A percentile compares a stretch with the other conserved stretches of the same genome.
Conservation (phyloP, 2,888 invertebrate species). For the Hypselothyrea guttata region DNA sequence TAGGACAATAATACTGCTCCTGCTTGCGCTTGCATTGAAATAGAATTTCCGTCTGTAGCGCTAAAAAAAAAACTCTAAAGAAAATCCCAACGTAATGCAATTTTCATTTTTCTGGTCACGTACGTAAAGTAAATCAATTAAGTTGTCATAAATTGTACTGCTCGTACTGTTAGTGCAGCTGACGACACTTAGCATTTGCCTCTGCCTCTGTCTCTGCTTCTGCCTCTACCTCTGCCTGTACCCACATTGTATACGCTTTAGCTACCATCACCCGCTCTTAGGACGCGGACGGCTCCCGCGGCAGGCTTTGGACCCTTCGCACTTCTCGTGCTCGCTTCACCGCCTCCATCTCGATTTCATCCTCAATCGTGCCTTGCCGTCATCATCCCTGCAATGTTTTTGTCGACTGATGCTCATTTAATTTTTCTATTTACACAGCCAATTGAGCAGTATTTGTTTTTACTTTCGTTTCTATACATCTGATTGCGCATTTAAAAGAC, state of each 20-base stretch:
- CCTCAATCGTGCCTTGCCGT: conserved; percentile 28
- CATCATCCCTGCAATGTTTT: conserved; percentile 32
- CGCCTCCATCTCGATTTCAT: conserved; percentile 1
- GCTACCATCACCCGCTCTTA: conserved; percentile 12
- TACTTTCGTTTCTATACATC: conserved; percentile 41
- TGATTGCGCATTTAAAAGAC: conserved; percentile 1
- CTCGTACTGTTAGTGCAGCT: conserved; percentile 46
- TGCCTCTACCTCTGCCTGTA: too few species aligned
- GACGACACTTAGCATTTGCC: conserved; percentile 45
- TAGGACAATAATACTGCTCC: conserved; percentile 37
- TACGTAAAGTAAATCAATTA: conserved; percentile 81
- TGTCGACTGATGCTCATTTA: conserved; percentile 46
- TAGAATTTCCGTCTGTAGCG: conserved; percentile 64
- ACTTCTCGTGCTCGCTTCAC: conserved; percentile 2
- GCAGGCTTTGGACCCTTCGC: background rate
- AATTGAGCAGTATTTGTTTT: conserved; percentile 73
- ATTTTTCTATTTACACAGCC: conserved; percentile 67
- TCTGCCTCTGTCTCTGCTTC: conserved; percentile 5
- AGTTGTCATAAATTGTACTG: conserved; percentile 81
- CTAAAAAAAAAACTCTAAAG: conserved; percentile 45
- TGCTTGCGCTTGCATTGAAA: conserved; percentile 46
- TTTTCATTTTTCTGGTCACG: conserved; percentile 81
- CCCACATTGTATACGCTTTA: conserved; percentile 40
- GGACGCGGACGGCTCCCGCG: background rate
- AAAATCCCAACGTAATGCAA: conserved; percentile 79